Evolutionary conservation across 2,888 invertebrate species (phyloP).

Genomic region (Tyria jacobaeae): DNA sequence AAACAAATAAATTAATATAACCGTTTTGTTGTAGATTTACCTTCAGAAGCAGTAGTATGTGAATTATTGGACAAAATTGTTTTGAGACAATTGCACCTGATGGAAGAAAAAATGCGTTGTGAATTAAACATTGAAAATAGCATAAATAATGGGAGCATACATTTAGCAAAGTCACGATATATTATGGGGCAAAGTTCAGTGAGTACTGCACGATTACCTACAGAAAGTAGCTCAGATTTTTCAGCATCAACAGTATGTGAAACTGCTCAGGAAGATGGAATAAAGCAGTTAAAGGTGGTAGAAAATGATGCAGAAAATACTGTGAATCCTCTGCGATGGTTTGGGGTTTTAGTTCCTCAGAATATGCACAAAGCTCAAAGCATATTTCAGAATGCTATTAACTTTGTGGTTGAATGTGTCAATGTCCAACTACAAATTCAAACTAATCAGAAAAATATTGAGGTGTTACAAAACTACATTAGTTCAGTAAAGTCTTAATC

Average conservation of each 20-base stretch:
- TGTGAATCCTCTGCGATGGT: conserved; percentile 93
- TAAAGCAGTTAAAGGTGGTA: conserved; percentile 71
- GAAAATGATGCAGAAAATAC: conserved; percentile 65
- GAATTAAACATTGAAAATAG: conserved; percentile 90
- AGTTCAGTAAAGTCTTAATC: conserved; percentile 36
- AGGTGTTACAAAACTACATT: conserved; percentile 64
- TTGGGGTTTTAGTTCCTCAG: conserved; percentile 94
- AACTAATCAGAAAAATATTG: conserved; percentile 66
- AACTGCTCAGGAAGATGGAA: conserved; percentile 73
- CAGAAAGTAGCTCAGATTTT: conserved; percentile 86
- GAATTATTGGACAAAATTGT: conserved; percentile 89
- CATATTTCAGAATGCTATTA: conserved; percentile 90
- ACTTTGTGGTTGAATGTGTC: conserved; percentile 88
- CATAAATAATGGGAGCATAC: conserved; percentile 90
- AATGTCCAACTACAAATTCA: conserved; percentile 89
- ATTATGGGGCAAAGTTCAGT: conserved; percentile 92
- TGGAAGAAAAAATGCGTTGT: conserved; percentile 90
- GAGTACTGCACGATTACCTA: conserved; percentile 90
- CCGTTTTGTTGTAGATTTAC: conserved; percentile 17
- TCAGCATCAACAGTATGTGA: conserved; percentile 73
- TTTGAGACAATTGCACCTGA: conserved; percentile 89
- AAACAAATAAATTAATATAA: too few species aligned
- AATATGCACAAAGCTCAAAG: conserved; percentile 91
- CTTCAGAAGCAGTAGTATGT: conserved; percentile 74
- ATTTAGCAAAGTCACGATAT: conserved; percentile 92